Conservation (phyloP, 2,888 invertebrate genomes). For the Caenorhabditis parvicauda region DNA sequence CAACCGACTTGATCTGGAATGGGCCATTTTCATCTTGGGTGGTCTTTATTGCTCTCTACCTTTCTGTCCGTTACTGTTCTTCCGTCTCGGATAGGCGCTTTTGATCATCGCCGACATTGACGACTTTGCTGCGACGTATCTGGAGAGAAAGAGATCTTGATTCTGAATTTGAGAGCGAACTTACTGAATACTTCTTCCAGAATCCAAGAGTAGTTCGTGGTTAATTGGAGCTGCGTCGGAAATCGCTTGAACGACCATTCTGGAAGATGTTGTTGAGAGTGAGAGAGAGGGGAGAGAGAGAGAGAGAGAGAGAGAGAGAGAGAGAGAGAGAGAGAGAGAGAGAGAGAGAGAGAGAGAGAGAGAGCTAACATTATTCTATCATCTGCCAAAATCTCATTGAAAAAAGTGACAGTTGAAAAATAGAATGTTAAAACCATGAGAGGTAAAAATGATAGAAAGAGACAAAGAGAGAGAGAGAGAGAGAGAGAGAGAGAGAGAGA, state of each 20-base stretch:
- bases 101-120: conserved; percentile 16
- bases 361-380: conserved; percentile 53
- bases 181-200: conserved; percentile 41
- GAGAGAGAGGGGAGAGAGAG: too few species aligned
- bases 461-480: too few species aligned
- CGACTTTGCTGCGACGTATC: conserved; percentile 23
- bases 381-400: conserved; percentile 40
- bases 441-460: background rate
- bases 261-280: conserved; percentile 5
- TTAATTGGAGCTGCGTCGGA: conserved; percentile 22
- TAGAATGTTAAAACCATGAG: background rate
- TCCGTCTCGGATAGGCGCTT: conserved; percentile 11
- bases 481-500: too few species aligned
- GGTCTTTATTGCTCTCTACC: too few species aligned
- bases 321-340: conserved; percentile 29
- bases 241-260: conserved; percentile 33
- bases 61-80: conserved; percentile 10
- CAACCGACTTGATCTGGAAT: conserved; percentile 42
- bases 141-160: background rate
- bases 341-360: too few species aligned
- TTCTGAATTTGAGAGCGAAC: conserved; percentile 10
- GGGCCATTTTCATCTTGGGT: background rate
- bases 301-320: conserved; percentile 49
- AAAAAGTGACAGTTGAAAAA: conserved; percentile 11
- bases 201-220: conserved; percentile 45